Evolutionary conservation across 2,888 invertebrate genomes (phyloP).

Genomic region (Drosophila anceps): DNA sequence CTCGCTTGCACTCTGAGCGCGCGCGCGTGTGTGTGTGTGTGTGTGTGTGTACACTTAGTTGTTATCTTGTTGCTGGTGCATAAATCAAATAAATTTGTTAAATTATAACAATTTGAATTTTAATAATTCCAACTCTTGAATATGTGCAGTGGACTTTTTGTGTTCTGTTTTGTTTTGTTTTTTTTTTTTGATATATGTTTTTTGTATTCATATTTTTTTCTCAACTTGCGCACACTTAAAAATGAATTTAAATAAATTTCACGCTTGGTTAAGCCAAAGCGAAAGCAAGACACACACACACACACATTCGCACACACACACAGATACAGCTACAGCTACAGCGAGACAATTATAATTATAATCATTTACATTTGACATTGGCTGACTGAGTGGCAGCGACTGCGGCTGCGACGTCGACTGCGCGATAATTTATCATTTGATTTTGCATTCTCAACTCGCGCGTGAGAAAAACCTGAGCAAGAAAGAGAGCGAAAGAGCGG

Average conservation of each 20-base stretch:
- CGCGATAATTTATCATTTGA: constrained; percentile 78
- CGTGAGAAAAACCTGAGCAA: constrained; percentile 55
- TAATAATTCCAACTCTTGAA: constrained; percentile 37
- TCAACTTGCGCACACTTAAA: constrained; percentile 78
- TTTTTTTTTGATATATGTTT: constrained; percentile 26
- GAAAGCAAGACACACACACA: constrained; percentile 45
- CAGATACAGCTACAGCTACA: constrained; percentile 17
- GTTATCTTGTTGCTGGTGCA: constrained; percentile 29
- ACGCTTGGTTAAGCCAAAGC: constrained; percentile 77
- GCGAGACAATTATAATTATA: constrained; percentile 72
- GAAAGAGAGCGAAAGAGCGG: background rate
- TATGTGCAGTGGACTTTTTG: constrained; percentile 33
- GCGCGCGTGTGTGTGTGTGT: no score
- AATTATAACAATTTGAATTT: constrained; percentile 47
- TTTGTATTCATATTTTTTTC: constrained; percentile 46
- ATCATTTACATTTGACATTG: constrained; percentile 79
- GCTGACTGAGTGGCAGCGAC: constrained; percentile 56
- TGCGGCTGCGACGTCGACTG: constrained; percentile 33
- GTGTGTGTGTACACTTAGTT: background rate
- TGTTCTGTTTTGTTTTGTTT: constrained; percentile 10
- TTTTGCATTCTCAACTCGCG: constrained; percentile 42
- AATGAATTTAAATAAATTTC: constrained; percentile 82
- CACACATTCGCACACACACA: constrained; percentile 11
- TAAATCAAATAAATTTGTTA: constrained; percentile 51
- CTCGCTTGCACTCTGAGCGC: background rate